A percentile compares a stretch with the other conserved stretches of the same genome.
Conservation (phyloP, 2,888 invertebrate species). For the Acanthosepion lycidas region DNA sequence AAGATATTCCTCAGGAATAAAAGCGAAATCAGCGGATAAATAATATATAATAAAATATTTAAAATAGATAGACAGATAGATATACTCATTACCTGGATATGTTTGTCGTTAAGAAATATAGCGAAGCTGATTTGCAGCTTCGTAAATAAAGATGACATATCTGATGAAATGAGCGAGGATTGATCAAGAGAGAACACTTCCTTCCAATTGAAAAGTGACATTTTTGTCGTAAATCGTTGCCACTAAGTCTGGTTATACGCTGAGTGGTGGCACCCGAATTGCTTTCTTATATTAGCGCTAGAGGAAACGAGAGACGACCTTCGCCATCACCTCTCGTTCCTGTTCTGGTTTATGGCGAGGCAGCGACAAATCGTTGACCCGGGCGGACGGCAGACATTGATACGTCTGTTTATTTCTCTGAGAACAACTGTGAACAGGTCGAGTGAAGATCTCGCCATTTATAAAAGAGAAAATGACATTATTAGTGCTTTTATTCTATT, state of each 20-base stretch:
- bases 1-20: no score
- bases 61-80: background rate
- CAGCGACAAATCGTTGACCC: background rate
- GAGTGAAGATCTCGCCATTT: background rate
- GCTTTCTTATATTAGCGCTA: background rate
- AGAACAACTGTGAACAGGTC: background rate
- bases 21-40: no score
- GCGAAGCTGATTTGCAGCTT: background rate
- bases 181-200: background rate
- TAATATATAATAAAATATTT: no score
- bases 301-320: background rate
- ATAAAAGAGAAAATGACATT: background rate
- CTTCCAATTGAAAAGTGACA: background rate
- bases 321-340: background rate
- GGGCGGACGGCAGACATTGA: background rate
- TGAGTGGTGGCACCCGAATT: background rate
- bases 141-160: conserved; percentile 21
- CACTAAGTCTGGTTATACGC: background rate
- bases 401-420: background rate
- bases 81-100: background rate
- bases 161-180: background rate
- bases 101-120: background rate
- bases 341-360: conserved; percentile 33
- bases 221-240: background rate
- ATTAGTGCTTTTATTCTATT: background rate